Evolutionary conservation across 1,140 invertebrate species (phyloP).

Genomic region (Nymphalis io): DNA sequence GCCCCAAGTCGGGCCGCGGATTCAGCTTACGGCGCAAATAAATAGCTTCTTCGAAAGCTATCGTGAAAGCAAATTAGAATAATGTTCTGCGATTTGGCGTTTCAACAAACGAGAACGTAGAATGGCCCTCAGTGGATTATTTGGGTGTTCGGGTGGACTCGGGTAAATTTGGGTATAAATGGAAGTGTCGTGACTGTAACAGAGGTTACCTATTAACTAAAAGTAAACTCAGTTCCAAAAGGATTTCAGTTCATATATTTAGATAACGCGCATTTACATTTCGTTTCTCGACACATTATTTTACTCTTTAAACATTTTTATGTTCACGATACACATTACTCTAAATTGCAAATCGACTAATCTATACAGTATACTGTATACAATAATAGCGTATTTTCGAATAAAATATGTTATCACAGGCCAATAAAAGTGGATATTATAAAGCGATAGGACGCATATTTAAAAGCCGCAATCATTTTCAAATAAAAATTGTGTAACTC

Average conservation of each 20-base stretch:
- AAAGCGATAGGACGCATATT: slow-evolving; percentile 30
- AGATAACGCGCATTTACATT: slow-evolving; percentile 5
- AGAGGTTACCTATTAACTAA: slow-evolving; percentile 52
- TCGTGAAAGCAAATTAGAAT: slow-evolving; percentile 79
- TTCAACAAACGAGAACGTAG: slow-evolving; percentile 75
- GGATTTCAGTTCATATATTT: slow-evolving; percentile 17
- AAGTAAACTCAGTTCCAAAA: slow-evolving; percentile 22
- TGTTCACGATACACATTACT: slow-evolving; percentile 3
- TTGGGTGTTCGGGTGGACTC: slow-evolving; percentile 66
- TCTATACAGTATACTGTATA: slow-evolving; percentile 23
- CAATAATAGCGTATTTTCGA: slow-evolving; percentile 26
- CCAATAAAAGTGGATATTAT: slow-evolving; percentile 36
- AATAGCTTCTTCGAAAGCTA: slow-evolving; percentile 79
- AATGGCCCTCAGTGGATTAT: slow-evolving; percentile 77
- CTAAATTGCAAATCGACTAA: background rate
- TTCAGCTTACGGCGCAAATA: slow-evolving; percentile 70
- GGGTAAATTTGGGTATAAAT: slow-evolving; percentile 76
- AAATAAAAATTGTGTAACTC: slow-evolving; percentile 18
- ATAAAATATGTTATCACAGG: slow-evolving; percentile 32
- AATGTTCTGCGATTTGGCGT: slow-evolving; percentile 77
- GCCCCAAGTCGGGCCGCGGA: slow-evolving; percentile 42
- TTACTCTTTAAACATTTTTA: slow-evolving; percentile 1
- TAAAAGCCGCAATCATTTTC: slow-evolving; percentile 9
- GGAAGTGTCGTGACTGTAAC: slow-evolving; percentile 65
- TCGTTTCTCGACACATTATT: slow-evolving; percentile 3